Percentiles rank a stretch among this genome's conserved stretches.
Evolutionary conservation across 2,888 invertebrate genomes (phyloP).

Genomic region (Drosophila multiciliata): DNA sequence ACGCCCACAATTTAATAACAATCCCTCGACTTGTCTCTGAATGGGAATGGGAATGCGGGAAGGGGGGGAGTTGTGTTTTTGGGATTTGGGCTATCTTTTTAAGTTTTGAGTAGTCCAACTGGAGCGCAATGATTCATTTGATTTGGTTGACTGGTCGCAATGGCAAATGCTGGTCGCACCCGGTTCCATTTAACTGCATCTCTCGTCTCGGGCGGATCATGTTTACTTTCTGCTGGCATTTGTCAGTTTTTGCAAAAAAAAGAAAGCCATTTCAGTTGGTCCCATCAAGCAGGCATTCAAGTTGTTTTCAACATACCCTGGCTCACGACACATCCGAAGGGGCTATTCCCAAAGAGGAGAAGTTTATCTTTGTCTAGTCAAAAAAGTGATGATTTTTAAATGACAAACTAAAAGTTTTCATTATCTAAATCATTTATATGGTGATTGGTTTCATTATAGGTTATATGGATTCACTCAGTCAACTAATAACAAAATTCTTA

Average conservation of each 20-base stretch:
- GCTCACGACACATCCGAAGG: neutral
- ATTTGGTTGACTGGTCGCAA: neutral
- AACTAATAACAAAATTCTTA: neutral
- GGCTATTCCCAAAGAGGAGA: neutral
- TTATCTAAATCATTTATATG: too few relatives aligned
- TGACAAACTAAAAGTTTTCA: neutral
- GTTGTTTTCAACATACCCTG: slow-evolving; percentile 37
- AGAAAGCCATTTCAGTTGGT: slow-evolving; percentile 42
- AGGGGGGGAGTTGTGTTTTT: neutral
- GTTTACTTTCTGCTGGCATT: slow-evolving; percentile 37
- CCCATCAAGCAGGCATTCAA: slow-evolving; percentile 60
- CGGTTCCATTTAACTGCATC: slow-evolving; percentile 52
- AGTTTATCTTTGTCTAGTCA: neutral
- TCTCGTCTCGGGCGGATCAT: neutral
- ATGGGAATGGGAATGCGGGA: neutral
- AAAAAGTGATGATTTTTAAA: neutral
- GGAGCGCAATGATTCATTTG: slow-evolving; percentile 29
- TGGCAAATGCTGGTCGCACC: slow-evolving; percentile 1
- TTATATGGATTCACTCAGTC: too few relatives aligned
- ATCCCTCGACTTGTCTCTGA: slow-evolving; percentile 16
- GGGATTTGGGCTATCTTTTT: neutral
- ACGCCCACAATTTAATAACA: slow-evolving; percentile 69
- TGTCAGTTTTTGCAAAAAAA: slow-evolving; percentile 20
- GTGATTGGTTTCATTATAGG: too few relatives aligned
- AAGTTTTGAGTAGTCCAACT: slow-evolving; percentile 1